Base-by-base conservation (phyloP, 2,113 vertebrate genomes). In the Coptodon bakossiorum region DNA sequence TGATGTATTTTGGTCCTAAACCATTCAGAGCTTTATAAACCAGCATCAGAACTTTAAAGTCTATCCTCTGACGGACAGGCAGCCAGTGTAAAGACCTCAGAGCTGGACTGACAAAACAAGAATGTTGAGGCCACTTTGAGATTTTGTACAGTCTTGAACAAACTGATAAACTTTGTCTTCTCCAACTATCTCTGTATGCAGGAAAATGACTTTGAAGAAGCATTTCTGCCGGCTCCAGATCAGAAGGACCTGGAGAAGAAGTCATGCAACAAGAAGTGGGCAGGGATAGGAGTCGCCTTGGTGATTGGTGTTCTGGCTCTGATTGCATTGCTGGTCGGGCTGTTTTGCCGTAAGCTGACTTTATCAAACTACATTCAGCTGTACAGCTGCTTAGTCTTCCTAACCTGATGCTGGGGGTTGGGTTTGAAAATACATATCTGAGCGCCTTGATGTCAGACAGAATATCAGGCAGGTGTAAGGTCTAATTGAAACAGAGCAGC, bases 361-460 rank as follows among this genome's bases (percentile, higher is more conserved):
- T 78, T 3, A 50, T 76, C 16, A 19, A 50, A 76, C 24, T 50
- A 29, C 27, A 50, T 19, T 0, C 16, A n/a, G 61, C 61, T 10
- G 36, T 38, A 17, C 48, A 50, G 48, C 14, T 17, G 48, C 48
- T 50, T 12, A 4, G 48, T 17, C 16, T 11, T 48, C 45, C 14
- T 3, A 1, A 24, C n/a, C n/a, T 14, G 36, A 40, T 40, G 66
- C 36, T 9, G 5, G 4, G 7, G 27, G 5, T 43, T 40, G 36
- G n/a, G 22, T 43, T 3, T 71, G 66, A 40, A 43, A 71, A 22
- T 6, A 0, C 66, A 43, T 2, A 9, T 40, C n/a, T 43, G 36
- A 6, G 29, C 5, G 1, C 1, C n/a, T 38, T 0, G 66, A 71
- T 24, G 34, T 71, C n/a, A 0, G 66, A 24, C 66, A 40, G 66